phyloP scores from a whole-genome alignment of 1,140 invertebrate genomes.

The Brachionus plicatilis region DNA sequence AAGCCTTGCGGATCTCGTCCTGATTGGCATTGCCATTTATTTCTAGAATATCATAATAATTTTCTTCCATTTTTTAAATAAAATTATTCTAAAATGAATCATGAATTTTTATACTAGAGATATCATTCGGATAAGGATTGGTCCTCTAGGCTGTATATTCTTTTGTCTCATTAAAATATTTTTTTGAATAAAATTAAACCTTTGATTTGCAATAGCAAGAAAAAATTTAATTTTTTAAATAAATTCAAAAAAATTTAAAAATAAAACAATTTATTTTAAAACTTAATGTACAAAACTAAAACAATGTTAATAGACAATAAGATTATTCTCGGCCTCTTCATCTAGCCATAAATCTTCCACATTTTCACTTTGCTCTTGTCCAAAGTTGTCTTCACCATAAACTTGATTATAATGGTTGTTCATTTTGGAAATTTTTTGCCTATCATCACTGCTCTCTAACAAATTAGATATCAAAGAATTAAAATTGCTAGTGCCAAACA shows the following conservation, averaged over 20 bases:
- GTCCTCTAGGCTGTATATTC: neutral
- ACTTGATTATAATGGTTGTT: neutral
- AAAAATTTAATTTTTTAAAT: neutral
- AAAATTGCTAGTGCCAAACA: neutral
- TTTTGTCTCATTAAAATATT: neutral
- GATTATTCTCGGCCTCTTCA: neutral
- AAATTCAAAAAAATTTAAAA: neutral
- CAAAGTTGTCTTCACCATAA: neutral
- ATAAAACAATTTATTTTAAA: neutral
- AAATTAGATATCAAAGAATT: neutral
- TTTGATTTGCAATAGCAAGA: neutral
- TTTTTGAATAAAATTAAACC: neutral
- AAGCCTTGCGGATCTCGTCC: constrained; percentile 56
- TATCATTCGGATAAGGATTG: neutral
- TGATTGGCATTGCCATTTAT: neutral
- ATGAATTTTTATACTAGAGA: neutral
- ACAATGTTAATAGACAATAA: neutral
- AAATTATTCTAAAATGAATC: neutral
- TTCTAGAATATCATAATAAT: constrained; percentile 22
- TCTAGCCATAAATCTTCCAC: neutral
- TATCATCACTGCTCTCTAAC: neutral
- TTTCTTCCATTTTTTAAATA: neutral
- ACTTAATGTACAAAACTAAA: neutral
- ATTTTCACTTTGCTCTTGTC: neutral
- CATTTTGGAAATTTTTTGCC: neutral